Evolutionary conservation across 1,140 invertebrate genomes (phyloP), one percentile per base, ranked within the genome.

Genomic region (Panulirus ornatus): DNA sequence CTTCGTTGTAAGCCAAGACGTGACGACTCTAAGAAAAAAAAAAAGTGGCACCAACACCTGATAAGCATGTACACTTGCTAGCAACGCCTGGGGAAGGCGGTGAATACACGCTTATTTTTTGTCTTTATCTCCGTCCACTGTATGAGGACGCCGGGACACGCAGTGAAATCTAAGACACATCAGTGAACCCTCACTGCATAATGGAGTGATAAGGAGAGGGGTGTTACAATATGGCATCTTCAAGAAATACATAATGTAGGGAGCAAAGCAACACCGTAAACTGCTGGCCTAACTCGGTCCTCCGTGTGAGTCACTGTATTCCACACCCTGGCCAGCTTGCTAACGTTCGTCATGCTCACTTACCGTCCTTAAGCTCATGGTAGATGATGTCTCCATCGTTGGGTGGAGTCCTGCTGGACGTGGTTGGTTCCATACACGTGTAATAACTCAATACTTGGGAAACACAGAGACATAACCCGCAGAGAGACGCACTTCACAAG

Each of bases 351-450:
- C 82, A 84, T 36, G 27, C n/a, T 19, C 73, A 84, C 82, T 84
- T 27, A 84, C 82, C 82, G 16, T 84, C 47, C 63, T 73, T 84
- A 44, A 84, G 82, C 40, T 84, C 82, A 73, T 84, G 82, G 66
- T 84, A 84, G 63, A 84, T 73, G 42, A 84, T 47, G 34, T 84
- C 82, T 84, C 40, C 70, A 73, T 84, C 63, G 5, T 71, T 9
- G 44, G 63, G 58, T 34, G 38, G 66, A 47, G 63, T 73, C 63
- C 30, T 71, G 40, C 73, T 71, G 14, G 82, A 84, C 44, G 82
- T 84, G 73, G 82, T 73, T 73, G 82, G 82, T 73, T 84, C 82
- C 82, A 84, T 84, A 84, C 8, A 71, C n/a, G 82, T 73, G 14
- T 34, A 44, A 71, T 63, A 73, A 44, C 30, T 73, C 63, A 63